Evolutionary conservation across 2,888 invertebrate genomes (phyloP).

Genomic region (Exocentrus adspersus): DNA sequence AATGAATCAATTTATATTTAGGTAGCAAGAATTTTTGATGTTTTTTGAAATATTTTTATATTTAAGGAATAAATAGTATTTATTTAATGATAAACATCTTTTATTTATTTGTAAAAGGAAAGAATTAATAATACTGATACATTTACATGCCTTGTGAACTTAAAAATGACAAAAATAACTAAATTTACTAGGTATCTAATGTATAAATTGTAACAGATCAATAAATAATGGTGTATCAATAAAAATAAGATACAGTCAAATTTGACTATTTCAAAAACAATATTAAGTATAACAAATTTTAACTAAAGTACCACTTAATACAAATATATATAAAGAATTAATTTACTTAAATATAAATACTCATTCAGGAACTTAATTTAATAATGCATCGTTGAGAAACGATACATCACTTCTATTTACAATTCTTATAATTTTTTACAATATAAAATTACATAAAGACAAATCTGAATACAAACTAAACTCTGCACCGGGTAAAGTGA

Average conservation of each 20-base stretch:
- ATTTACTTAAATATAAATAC: constrained; percentile 28
- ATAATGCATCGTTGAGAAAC: constrained; percentile 11
- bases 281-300: constrained; percentile 30
- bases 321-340: constrained; percentile 28
- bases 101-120: constrained; percentile 54
- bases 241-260: constrained; percentile 33
- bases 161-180: constrained; percentile 37
- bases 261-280: constrained; percentile 35
- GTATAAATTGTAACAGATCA: constrained; percentile 50
- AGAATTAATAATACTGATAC: constrained; percentile 62
- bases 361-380: constrained; percentile 33
- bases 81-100: constrained; percentile 48
- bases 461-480: constrained; percentile 8
- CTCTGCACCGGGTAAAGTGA: constrained; percentile 10
- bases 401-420: constrained; percentile 15
- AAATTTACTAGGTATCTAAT: constrained; percentile 46
- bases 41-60: constrained; percentile 33
- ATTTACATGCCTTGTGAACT: constrained; percentile 55
- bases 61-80: constrained; percentile 19
- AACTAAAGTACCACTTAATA: constrained; percentile 27
- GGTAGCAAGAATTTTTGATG: constrained; percentile 25
- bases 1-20: constrained; percentile 5
- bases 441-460: constrained; percentile 19
- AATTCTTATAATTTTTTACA: constrained; percentile 17
- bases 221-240: constrained; percentile 52